Base-by-base conservation (phyloP, 2,113 vertebrate genomes). In the Bambusicola thoracicus region DNA sequence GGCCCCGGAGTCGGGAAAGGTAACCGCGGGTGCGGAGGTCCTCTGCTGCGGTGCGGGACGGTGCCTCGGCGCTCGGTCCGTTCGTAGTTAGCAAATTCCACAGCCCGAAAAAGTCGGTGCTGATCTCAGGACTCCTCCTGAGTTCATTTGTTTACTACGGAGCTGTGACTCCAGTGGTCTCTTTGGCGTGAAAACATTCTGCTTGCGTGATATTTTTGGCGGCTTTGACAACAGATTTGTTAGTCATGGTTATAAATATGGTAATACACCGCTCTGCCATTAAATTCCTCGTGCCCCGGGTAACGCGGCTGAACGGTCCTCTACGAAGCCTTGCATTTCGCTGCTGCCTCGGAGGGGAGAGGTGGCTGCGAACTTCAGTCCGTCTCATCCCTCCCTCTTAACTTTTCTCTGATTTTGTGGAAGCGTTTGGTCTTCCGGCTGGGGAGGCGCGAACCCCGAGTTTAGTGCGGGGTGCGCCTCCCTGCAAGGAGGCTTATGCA, bases 71-170 rank as follows among this genome's bases (percentile, higher is more conserved):
- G 40, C 25, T 63, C 8, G 18, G 61, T 78, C 46, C 40, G 66
- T 75, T 94, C 36, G 51, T n/a, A 87, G 48, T 49, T 79, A 27
- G 36, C 75, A 34, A 82, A 75, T 92, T 59, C 74, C 2, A 38
- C 89, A 90, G 63, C 49, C 38, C 1, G 2, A n/a, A 34, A 27
- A 58, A 49, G 32, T 65, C 75, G 43, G 29, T 15, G 30, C 48
- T 72, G 58, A 56, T 87, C 79, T 86, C 62, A 70, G 66, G 89
- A 86, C 55, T 77, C 51, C 58, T 40, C 6, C 0, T 78, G 62
- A 94, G 83, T 96, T 93, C 81, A 69, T 96, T 92, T 93, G 86
- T 94, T 95, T 88, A 94, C 90, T 95, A 89, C 40, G 40, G 81
- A 92, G 59, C 85, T 0, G 8, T 89, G 92, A 69, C 76, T 82